Evolutionary conservation across 2,888 invertebrate species (phyloP), one percentile per base, ranked within the genome.

Genomic region (Meghimatium bilineatum): DNA sequence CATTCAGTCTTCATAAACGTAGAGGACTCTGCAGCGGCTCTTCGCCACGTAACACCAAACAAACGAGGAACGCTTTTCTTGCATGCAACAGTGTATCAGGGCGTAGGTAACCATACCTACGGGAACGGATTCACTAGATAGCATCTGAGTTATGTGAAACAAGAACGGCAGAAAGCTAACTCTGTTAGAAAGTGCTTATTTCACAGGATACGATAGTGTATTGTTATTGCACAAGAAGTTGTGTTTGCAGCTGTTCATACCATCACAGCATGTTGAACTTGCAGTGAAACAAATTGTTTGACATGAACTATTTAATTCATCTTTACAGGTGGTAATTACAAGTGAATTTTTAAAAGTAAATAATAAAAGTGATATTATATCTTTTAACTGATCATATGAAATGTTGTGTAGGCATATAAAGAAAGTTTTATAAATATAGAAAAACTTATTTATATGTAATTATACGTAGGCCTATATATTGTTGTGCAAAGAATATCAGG

Each of bases 21-120:
- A 56, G 56, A 56, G 20, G 17, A 56, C 26, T 44, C 5, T 44
- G 44, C 44, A 44, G 44, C 44, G 44, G 44, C 44, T 63, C 63
- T 26, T 23, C 56, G 77, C 77, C 36, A 36, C 60, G 77, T 77
- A 63, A 77, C n/a, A n/a, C 77, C 60, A 63, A 26, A 26, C 60
- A 52, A 6, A 38, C 77, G 60, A 34, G 77, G n/a, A 60, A n/a
- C 60, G 77, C 38, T 77, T 60, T 14, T 3, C 26, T 60, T 38
- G 60, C 63, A 23, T 12, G n/a, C 60, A 36, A 60, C 63, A 34
- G 77, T 23, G 63, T 60, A 36, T n/a, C 14, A 63, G 60, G 29
- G 74, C 52, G 77, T 63, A 63, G 77, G 77, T 77, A 77, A 38
- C 72, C 49, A 32, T 29, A 74, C 77, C 34, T 63, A 63, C 34